Conservation (phyloP, 2,797 vertebrate species). For the Anabacerthia variegaticeps region DNA sequence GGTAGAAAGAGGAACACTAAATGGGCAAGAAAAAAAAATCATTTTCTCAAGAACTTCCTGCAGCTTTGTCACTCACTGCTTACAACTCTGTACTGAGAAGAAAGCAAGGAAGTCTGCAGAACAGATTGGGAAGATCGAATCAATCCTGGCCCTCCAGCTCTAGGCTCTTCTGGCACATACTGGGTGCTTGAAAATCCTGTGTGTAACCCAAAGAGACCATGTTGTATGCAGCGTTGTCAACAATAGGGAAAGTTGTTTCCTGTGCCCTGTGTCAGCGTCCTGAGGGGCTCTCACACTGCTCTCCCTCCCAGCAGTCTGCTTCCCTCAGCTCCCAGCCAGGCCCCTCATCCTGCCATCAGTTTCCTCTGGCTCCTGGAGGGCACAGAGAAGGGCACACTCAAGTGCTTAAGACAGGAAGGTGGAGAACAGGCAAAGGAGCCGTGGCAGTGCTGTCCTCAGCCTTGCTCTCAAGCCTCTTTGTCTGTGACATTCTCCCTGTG, state of each 20-base stretch:
- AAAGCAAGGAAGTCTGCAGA: rapidly evolving
- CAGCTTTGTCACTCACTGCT: not conserved
- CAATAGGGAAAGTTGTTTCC: not conserved
- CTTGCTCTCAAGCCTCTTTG: not conserved
- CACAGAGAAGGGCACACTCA: rapidly evolving
- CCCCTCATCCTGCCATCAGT: rapidly evolving
- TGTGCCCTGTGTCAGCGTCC: not conserved
- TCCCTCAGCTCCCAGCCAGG: not conserved
- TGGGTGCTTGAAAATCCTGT: rapidly evolving
- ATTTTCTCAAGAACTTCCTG: not conserved
- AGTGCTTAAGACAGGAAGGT: not conserved
- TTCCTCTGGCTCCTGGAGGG: too few species aligned
- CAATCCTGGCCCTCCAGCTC: not conserved
- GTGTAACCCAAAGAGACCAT: not conserved
- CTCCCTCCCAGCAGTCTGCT: not conserved
- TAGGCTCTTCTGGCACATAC: rapidly evolving
- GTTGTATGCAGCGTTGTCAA: rapidly evolving
- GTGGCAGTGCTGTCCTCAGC: not conserved
- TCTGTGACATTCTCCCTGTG: too few species aligned
- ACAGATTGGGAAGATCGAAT: rapidly evolving
- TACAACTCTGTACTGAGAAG: rapidly evolving
- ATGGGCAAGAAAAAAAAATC: not conserved
- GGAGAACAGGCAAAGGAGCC: not conserved
- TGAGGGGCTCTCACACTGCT: rapidly evolving
- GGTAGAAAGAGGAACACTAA: not conserved